Evolutionary conservation across 2,888 invertebrate genomes (phyloP).

Genomic region (Endomychus coccineus): DNA sequence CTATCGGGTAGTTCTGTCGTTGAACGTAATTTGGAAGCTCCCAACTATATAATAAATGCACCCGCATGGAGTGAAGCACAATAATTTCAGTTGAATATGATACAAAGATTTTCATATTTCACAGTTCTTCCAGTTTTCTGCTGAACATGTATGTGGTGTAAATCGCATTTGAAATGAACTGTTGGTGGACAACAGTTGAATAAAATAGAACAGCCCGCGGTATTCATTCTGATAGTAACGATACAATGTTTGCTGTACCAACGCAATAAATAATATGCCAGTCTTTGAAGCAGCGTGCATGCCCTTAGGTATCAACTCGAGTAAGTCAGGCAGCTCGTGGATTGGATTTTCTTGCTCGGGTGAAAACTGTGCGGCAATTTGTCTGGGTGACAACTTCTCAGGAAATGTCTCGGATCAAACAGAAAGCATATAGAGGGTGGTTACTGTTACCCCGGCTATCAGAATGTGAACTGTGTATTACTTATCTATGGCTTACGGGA

Average conservation of each 20-base stretch:
- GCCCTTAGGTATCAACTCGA: conserved; percentile 34
- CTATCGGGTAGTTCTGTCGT: too few relatives aligned
- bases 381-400: conserved; percentile 34
- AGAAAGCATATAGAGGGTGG: conserved; percentile 47
- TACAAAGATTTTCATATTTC: too few relatives aligned
- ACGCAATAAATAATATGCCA: conserved; percentile 47
- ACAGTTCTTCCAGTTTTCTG: too few relatives aligned
- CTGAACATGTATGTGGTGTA: too few relatives aligned
- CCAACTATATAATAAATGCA: too few relatives aligned
- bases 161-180: too few relatives aligned
- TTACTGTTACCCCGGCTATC: conserved; percentile 36
- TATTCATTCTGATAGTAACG: conserved; percentile 19
- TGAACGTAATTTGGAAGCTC: too few relatives aligned
- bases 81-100: too few relatives aligned
- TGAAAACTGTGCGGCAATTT: conserved; percentile 17
- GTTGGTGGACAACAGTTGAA: too few relatives aligned
- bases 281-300: conserved; percentile 41
- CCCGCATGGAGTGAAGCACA: too few relatives aligned
- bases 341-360: conserved; percentile 5
- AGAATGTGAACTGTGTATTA: conserved; percentile 28
- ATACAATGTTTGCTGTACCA: conserved; percentile 43
- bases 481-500: conserved; percentile 8
- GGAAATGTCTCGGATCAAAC: conserved; percentile 45
- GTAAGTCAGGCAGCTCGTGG: conserved; percentile 20
- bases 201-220: conserved; percentile 13